Percentiles rank a stretch among this genome's conserved stretches.
Evolutionary conservation across 2,797 vertebrate genomes (phyloP).

Genomic region (Emydoidea blandingii): DNA sequence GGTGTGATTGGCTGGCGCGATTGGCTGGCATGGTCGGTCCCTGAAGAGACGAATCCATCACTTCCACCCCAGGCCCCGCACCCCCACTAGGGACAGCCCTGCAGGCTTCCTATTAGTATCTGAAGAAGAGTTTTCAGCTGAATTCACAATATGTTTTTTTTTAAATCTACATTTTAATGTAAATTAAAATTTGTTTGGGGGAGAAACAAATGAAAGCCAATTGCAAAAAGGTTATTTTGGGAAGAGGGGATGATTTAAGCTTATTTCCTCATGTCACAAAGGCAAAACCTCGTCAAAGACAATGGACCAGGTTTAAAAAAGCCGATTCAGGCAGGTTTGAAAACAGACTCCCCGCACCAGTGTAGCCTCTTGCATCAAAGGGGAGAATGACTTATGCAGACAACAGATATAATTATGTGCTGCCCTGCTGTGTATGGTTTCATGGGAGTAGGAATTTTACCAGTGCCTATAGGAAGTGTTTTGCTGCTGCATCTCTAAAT

Average conservation of each 20-base stretch:
- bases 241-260: neutral
- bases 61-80: fast-evolving
- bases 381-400: neutral
- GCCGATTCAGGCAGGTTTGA: neutral
- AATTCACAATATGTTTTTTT: neutral
- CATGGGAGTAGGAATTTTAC: neutral
- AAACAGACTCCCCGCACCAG: neutral
- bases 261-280: neutral
- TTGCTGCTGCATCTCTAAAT: neutral
- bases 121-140: neutral
- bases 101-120: neutral
- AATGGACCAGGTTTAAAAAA: neutral
- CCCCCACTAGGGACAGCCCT: too few relatives aligned
- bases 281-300: neutral
- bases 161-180: neutral
- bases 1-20: too few relatives aligned
- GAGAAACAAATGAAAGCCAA: neutral
- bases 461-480: neutral
- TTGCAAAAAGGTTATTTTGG: neutral
- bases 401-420: neutral
- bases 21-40: too few relatives aligned
- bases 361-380: neutral
- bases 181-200: neutral
- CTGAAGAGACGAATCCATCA: too few relatives aligned
- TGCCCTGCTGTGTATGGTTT: neutral